Evolutionary conservation across 2,797 vertebrate genomes (phyloP), one percentile per base, ranked within the genome.

Genomic region (Ciconia nigra): DNA sequence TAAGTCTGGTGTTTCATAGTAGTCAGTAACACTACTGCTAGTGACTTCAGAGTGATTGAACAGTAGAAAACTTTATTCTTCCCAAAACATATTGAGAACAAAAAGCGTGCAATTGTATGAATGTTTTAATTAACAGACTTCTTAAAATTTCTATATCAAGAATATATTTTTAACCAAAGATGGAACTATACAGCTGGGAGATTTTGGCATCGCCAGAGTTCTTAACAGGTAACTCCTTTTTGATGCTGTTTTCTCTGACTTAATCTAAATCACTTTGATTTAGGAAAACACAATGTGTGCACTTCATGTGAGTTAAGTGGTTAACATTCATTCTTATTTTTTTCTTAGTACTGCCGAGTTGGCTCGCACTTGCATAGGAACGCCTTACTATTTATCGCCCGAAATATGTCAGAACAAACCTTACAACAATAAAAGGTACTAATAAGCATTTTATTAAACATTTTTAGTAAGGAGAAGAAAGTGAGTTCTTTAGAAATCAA

Each of bases 391-490:
- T 94, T 97, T 99, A 78, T 99, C 99, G 0, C 99, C 99, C 83
- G 99, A 99, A 98, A 99, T 99, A 92, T 99, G 99, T 90, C 99
- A 99, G 98, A 99, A 99, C 95, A 99, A 99, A 96, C 99, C 99
- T 25, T 99, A 99, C 97, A 99, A 99, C 98, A 99, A 99, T 97
- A 99, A 99, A 98, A 99, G 99, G 99, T 99, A 98, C 74, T 81
- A 42, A 42, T 65, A 72, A 86, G 8, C 25, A 16, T 67, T 81
- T 86, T 61, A 51, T 51, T 35, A 22, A 90, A n/a, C 5, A 2
- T 20, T 73, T 90, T 46, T 52, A 18, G 5, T 44, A 37, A 79
- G 55, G 49, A 52, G 54, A 54, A 62, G 42, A 24, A 52, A 69
- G 51, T 24, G 1, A 37, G 6, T n/a, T 76, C 16, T 67, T 25